These are phyloP conservation scores for Antennarius striatus DNA, from an alignment of 2,113 vertebrate species.

Conservation along the genomic window DNA sequence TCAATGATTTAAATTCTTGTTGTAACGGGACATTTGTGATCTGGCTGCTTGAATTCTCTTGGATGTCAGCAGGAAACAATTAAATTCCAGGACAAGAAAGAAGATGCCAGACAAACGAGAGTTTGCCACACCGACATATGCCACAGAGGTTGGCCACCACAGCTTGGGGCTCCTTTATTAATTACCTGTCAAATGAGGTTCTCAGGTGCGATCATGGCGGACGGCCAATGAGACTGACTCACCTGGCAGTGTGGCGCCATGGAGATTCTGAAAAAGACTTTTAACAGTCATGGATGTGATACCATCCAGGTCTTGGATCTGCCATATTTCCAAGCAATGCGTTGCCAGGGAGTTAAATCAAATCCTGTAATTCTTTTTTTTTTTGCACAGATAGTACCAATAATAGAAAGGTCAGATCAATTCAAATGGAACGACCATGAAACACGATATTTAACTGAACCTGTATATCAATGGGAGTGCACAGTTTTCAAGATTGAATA, in stretches of 20 bases:
- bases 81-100: conserved; percentile 7
- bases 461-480: conserved; percentile 56
- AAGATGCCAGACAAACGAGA: conserved; percentile 42
- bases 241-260: conserved; percentile 3
- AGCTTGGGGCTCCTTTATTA: conserved; percentile 73
- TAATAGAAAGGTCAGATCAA: conserved; percentile 58
- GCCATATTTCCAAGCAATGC: conserved; percentile 34
- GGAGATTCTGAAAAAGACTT: not conserved
- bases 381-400: conserved; percentile 27
- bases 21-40: too few relatives aligned
- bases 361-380: conserved; percentile 27
- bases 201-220: conserved; percentile 69
- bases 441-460: conserved; percentile 62
- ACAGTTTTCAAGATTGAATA: conserved; percentile 64
- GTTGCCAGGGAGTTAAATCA: conserved; percentile 21
- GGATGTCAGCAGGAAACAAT: not conserved
- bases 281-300: too few relatives aligned
- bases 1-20: not conserved
- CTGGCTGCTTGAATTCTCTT: not conserved
- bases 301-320: not conserved
- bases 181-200: conserved; percentile 74
- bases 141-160: conserved; percentile 66
- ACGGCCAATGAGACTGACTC: conserved; percentile 60
- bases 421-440: conserved; percentile 62
- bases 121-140: conserved; percentile 70